Evolutionary conservation across 1,140 invertebrate species (phyloP).

Genomic region (Drepana arcuata): DNA sequence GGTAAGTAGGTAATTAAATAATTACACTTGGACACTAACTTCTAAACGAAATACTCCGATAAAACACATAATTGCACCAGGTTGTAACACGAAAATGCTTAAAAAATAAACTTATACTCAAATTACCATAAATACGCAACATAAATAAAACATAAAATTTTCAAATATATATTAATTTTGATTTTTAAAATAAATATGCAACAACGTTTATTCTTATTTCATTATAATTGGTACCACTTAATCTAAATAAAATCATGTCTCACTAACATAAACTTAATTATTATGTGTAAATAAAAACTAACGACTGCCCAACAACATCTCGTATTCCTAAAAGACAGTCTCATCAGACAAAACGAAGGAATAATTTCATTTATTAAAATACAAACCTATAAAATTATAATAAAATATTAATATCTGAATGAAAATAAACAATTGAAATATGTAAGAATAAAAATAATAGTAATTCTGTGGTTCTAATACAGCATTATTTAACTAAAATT

Average conservation of each 20-base stretch:
- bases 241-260: slow-evolving; percentile 25
- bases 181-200: slow-evolving; percentile 43
- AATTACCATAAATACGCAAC: slow-evolving; percentile 22
- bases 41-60: slow-evolving; percentile 18
- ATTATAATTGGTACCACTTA: slow-evolving; percentile 22
- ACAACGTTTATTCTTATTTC: slow-evolving; percentile 24
- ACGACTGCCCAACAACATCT: neutral
- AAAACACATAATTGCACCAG: slow-evolving; percentile 54
- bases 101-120: slow-evolving; percentile 25
- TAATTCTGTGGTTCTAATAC: no score
- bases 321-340: neutral
- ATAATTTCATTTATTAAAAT: slow-evolving; percentile 43
- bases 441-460: slow-evolving; percentile 11
- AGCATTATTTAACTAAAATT: no score
- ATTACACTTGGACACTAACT: slow-evolving; percentile 28
- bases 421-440: slow-evolving; percentile 10
- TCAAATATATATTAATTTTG: slow-evolving; percentile 51
- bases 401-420: slow-evolving; percentile 31
- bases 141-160: slow-evolving; percentile 23
- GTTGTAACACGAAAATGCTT: slow-evolving; percentile 50
- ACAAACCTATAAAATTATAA: slow-evolving; percentile 29
- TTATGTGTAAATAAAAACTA: slow-evolving; percentile 9
- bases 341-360: slow-evolving; percentile 21
- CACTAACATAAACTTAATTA: slow-evolving; percentile 20
- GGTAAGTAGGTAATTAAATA: slow-evolving; percentile 20